Percentiles rank a stretch among this genome's conserved stretches.
phyloP scores from a whole-genome alignment of 2,888 invertebrate genomes.

The Idaea dimidiata region DNA sequence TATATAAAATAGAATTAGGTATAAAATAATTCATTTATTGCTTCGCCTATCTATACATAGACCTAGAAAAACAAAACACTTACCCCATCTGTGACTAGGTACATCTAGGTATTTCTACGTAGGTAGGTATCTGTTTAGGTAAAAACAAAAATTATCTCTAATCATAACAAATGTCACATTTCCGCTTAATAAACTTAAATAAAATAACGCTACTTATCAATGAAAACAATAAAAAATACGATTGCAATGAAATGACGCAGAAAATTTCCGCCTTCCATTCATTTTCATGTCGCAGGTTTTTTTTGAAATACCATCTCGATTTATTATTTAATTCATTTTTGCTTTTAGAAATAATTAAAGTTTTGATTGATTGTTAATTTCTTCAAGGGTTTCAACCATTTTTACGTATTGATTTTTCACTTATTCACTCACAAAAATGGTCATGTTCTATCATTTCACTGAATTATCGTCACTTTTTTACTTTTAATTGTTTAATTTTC shows the following conservation, averaged over 20 bases:
- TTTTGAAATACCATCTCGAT: background rate
- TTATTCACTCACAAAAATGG: no score
- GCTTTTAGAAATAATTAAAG: background rate
- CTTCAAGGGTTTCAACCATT: no score
- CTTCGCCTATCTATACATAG: background rate
- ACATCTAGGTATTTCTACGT: background rate
- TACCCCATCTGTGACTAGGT: background rate
- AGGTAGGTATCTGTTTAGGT: background rate
- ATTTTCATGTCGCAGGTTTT: background rate
- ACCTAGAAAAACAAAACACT: background rate
- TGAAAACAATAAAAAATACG: background rate
- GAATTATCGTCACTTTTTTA: background rate
- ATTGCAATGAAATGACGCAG: background rate
- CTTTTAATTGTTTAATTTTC: background rate
- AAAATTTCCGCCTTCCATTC: background rate
- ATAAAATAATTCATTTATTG: background rate
- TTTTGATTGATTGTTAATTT: no score
- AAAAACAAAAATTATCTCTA: background rate
- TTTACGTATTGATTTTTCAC: no score
- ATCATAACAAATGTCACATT: background rate
- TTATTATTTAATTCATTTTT: background rate
- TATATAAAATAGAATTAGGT: background rate
- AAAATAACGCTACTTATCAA: background rate
- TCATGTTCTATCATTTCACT: background rate
- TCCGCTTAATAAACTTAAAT: background rate